Evolutionary conservation across 2,888 invertebrate genomes (phyloP), one percentile per base, ranked within the genome.

Genomic region (Drosophila quasianomalipes): DNA sequence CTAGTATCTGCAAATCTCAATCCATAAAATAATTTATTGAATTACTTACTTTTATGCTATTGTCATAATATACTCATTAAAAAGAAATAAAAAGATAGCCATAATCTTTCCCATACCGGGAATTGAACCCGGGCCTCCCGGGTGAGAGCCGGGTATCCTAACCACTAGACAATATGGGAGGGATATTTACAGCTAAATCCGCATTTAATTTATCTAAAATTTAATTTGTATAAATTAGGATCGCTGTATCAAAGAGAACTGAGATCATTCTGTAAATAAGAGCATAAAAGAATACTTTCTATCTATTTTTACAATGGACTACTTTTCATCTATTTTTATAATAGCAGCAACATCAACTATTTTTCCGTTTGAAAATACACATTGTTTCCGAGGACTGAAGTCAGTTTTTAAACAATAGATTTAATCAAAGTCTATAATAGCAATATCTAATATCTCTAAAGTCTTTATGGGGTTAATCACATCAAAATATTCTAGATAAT

Each of bases 81-180:
- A 37, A 37, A 37, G 14, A 35, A 35, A 55, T 22, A 14, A 30
- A 12, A 35, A 14, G 7, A 22, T 6, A n/a, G n/a, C n/a, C n/a
- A n/a, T n/a, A n/a, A n/a, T n/a, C n/a, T n/a, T n/a, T n/a, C 83
- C 83, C 83, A 83, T 85, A 83, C 83, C 86, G 83, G 83, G 83
- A 84, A 84, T 84, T 87, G 83, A 84, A 84, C 83, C 86, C 83
- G 83, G 83, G 83, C 82, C 82, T 84, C 85, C 83, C 87, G 83
- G 83, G 83, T 84, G 83, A 84, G 84, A 84, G 83, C 83, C 83
- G 87, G 83, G 85, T 84, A 83, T 83, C 84, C 83, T 84, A 84
- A 87, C 84, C 84, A 84, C 84, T 84, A 84, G 87, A 84, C 87
- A 84, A 84, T 84, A 84, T 84, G 84, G 87, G 84, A 84, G 35